Base-by-base conservation (phyloP, 2,113 vertebrate species). In the Nestor notabilis region DNA sequence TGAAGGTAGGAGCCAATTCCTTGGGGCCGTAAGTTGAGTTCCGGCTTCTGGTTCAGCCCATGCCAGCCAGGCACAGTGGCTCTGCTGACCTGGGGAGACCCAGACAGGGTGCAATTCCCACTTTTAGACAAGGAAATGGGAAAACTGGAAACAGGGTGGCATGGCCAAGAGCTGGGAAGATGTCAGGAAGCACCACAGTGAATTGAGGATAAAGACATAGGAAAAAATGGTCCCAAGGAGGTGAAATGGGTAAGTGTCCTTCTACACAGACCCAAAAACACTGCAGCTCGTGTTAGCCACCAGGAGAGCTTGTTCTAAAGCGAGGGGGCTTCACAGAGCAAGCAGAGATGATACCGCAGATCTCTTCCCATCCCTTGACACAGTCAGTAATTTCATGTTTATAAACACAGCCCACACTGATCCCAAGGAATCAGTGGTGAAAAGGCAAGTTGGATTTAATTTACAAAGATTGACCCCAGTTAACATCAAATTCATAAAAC, bases 401-500 rank as follows among this genome's bases (percentile, higher is more conserved):
- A 80, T 77, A 79, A 87, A 80, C 19, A 65, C 5, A 41, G 21
- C n/a, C 81, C 7, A 8, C 52, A 25, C 28, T 46, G 53, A 91
- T 64, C 17, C 27, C 49, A 80, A 13, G 39, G 37, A 77, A 77
- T 46, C 68, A 14, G 27, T 14, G 9, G 39, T 81, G 69, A 85
- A 93, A 71, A 21, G 78, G 35, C 20, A 93, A 93, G 68, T 10
- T 70, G 49, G 31, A 86, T 90, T 93, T 89, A 91, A 76, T 56
- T 65, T 79, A 84, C 4, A 19, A 81, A 89, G 43, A 69, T 13
- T 37, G 89, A 82, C 82, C 70, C n/a, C 58, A 79, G 75, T 58
- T 91, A 83, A 91, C 78, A 78, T 83, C 63, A 91, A 91, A 93
- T 89, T 93, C 65, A 79, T 92, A 79, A 91, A 82, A 96, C 47